Evolutionary conservation across 2,888 invertebrate species (phyloP).

Genomic region (Lucinisca nassula): DNA sequence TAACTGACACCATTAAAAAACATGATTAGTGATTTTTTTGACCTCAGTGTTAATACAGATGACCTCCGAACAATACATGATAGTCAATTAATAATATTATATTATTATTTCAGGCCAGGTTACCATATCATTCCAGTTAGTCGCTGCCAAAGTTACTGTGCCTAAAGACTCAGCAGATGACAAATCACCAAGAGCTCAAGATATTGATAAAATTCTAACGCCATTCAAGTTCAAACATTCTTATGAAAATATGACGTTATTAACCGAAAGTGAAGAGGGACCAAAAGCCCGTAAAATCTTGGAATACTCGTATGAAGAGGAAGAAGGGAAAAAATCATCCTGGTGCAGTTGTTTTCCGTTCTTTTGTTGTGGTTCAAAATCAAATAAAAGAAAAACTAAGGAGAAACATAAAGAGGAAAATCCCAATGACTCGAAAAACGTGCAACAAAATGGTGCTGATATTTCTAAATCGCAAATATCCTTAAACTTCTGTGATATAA

Average conservation of each 20-base stretch:
- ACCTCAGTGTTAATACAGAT: too few species aligned
- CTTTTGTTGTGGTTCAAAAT: conserved; percentile 38
- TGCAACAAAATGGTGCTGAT: conserved; percentile 64
- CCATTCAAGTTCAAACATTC: conserved; percentile 78
- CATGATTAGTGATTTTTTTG: too few species aligned
- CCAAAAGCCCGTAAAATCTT: conserved; percentile 70
- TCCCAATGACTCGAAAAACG: conserved; percentile 36
- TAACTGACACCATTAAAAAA: too few species aligned
- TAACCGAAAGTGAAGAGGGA: conserved; percentile 70
- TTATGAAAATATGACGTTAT: conserved; percentile 81
- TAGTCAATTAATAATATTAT: too few species aligned
- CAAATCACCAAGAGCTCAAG: conserved; percentile 71
- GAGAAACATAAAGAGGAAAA: conserved; percentile 22
- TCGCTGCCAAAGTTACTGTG: conserved; percentile 80
- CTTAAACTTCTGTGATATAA: conserved; percentile 60
- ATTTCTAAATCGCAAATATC: conserved; percentile 45
- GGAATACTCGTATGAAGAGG: conserved; percentile 77
- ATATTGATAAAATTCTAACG: conserved; percentile 71
- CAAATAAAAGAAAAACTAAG: conserved; percentile 36
- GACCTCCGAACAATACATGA: too few species aligned
- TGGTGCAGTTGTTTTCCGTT: conserved; percentile 61
- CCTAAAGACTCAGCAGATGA: conserved; percentile 76
- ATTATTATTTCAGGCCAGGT: conserved; percentile 81
- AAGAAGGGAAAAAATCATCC: conserved; percentile 61
- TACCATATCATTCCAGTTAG: conserved; percentile 80